Evolutionary conservation across 2,797 vertebrate species (phyloP), one percentile per base, ranked within the genome.

Genomic region (Spinibarbus caldwelli): DNA sequence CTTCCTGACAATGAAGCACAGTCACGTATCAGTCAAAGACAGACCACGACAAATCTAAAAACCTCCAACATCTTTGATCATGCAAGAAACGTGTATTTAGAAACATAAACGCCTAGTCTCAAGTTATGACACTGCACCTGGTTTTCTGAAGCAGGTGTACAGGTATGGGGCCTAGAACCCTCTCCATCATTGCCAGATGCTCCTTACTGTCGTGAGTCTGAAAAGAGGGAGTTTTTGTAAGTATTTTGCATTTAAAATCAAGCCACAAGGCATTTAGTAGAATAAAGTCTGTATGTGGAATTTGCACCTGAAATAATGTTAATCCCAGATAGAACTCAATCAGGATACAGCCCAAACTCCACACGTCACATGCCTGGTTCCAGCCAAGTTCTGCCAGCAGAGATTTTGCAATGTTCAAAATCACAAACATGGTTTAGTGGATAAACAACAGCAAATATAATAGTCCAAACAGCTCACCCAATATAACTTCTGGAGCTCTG

Each of bases 151-250:
- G 93, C 88, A 97, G 96, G 29, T 96, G 91, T 78, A 91, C 62
- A 14, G 96, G 97, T 67, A 98, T 92, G 52, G 96, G 97, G 62
- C 96, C 96, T 59, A 97, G 90, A 88, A 99, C 97, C 88, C 97
- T 95, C 92, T 99, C 97, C 98, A 99, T 99, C 98, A 99, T 99
- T 81, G 98, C 98, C 57, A 99, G 94, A 87, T 99, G 98, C 85
- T 99, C 98, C 90, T 96, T 96, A 90, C 96, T 98, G 89, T 97
- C 95, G 14, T 96, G 96, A 1, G 97, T 97, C 97, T 98, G 78
- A 82, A 52, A 68, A 70, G 3, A 64, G 5, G 3, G 5, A n/a
- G 7, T 12, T 67, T 59, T 29, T 66, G 15, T 36, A 54, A 70
- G 23, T 10, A 82, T 17, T 10, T 31, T n/a, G 43, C 31, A 38